Percentiles rank a stretch among this genome's conserved stretches.
phyloP scores from a whole-genome alignment of 2,888 invertebrate species.

The Electrophaes corylata region DNA sequence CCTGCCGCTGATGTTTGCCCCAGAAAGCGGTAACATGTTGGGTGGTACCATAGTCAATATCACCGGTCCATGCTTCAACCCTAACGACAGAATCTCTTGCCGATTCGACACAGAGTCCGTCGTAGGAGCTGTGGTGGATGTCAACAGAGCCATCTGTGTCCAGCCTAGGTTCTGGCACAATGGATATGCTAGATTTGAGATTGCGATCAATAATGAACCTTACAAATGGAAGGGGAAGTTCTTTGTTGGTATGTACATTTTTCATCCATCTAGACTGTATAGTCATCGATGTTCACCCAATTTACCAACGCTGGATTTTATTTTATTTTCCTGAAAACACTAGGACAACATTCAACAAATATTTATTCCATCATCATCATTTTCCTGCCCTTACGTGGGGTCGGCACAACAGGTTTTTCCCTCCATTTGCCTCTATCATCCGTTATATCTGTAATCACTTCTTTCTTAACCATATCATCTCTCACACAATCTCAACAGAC shows the following conservation, averaged over 20 bases:
- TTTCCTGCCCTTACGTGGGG: too few relatives aligned
- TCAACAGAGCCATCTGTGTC: slow-evolving; percentile 94
- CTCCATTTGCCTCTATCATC: too few relatives aligned
- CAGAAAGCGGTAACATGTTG: slow-evolving; percentile 98
- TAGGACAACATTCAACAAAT: too few relatives aligned
- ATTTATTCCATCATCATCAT: too few relatives aligned
- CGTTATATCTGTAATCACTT: too few relatives aligned
- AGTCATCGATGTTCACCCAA: too few relatives aligned
- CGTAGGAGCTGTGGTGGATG: slow-evolving; percentile 89
- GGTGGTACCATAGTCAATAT: slow-evolving; percentile 98
- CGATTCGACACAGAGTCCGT: slow-evolving; percentile 93
- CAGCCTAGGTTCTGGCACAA: slow-evolving; percentile 94
- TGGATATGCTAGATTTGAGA: slow-evolving; percentile 94
- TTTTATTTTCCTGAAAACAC: too few relatives aligned
- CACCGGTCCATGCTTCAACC: slow-evolving; percentile 96
- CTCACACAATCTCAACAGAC: too few relatives aligned
- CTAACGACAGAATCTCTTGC: slow-evolving; percentile 90
- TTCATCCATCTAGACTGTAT: too few relatives aligned
- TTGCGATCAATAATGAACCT: slow-evolving; percentile 92
- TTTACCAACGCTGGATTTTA: too few relatives aligned
- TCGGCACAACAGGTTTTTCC: too few relatives aligned
- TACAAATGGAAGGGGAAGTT: slow-evolving; percentile 96
- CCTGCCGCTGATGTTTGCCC: slow-evolving; percentile 93
- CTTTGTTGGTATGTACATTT: slow-evolving; percentile 90
- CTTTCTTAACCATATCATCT: too few relatives aligned